Evolutionary conservation across 2,888 invertebrate genomes (phyloP), one percentile per base, ranked within the genome.

Genomic region (Rhagonycha lutea): DNA sequence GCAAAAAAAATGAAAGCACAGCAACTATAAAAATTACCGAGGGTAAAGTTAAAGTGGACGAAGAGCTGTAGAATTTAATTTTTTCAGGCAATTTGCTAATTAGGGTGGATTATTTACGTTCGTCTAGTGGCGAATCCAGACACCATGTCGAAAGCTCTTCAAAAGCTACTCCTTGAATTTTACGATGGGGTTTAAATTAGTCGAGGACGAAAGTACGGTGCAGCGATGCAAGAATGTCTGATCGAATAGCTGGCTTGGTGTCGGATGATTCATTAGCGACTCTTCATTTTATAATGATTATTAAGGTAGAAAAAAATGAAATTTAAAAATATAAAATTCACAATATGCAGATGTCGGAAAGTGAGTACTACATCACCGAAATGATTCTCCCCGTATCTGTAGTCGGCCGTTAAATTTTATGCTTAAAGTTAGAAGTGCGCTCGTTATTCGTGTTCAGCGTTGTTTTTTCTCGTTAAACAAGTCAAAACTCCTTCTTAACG

Each of bases 371-470:
- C 76, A 77, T 75, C 75, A 80, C 77, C 72, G 79, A 79, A 80
- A 80, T 82, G 82, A 81, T 82, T 81, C 82, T 80, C 76, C 81
- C 80, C 76, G 80, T 81, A 82, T 82, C 80, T 80, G 83, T 79
- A 82, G 81, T 81, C 80, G 80, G 83, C 82, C 82, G 84, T 84
- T 83, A 83, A 83, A 85, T 85, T 85, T 85, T 84, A 85, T 83
- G 83, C 81, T 76, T 78, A 80, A 84, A 84, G 83, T 85, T 84
- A 77, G 81, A 81, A 83, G 83, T 80, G 79, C 80, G 79, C 76
- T 82, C 84, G 83, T 84, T 84, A 84, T 83, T 83, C 80, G 78
- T 80, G 77, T 80, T 80, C 77, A 73, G 69, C 75, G 72, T 75
- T 74, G 74, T 74, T 77, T 77, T 76, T 74, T 74, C 67, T 73